Evolutionary conservation across 2,888 invertebrate species (phyloP).

Genomic region (Sturmia bella): DNA sequence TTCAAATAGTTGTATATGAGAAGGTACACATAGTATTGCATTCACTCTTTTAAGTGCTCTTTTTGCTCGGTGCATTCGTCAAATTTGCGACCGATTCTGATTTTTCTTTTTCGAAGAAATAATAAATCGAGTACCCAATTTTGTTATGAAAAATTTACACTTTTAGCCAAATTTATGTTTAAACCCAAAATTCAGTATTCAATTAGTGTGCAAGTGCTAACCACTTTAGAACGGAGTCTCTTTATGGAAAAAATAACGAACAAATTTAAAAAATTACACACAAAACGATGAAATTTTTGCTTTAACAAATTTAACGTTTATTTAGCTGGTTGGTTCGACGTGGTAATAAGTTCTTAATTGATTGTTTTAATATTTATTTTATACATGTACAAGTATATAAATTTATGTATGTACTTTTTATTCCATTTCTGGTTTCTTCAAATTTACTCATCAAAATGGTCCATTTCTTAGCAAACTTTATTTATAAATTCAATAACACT

Average conservation of each 20-base stretch:
- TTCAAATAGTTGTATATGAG: too few relatives aligned
- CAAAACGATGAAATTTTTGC: not conserved
- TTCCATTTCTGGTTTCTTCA: not conserved
- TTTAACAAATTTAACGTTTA: conserved; percentile 19
- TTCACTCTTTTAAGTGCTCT: too few relatives aligned
- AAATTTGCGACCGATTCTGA: too few relatives aligned
- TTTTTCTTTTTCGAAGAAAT: too few relatives aligned
- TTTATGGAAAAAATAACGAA: conserved; percentile 3
- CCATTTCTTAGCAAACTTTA: conserved; percentile 11
- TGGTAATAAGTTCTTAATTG: not conserved
- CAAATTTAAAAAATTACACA: not conserved
- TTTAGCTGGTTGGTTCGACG: not conserved
- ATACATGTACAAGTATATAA: not conserved
- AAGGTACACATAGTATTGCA: too few relatives aligned
- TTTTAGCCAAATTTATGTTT: conserved; percentile 28
- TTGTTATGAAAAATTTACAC: not conserved
- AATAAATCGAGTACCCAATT: not conserved
- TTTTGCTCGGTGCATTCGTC: too few relatives aligned
- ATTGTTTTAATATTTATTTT: too few relatives aligned
- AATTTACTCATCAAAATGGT: conserved; percentile 22
- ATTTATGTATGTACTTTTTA: not conserved
- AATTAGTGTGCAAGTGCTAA: conserved; percentile 64
- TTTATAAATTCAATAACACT: conserved; percentile 45
- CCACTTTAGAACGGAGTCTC: conserved; percentile 31
- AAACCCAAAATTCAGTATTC: conserved; percentile 40